Evolutionary conservation across 2,888 invertebrate genomes (phyloP), one percentile per base, ranked within the genome.

Genomic region (Acleris holmiana): DNA sequence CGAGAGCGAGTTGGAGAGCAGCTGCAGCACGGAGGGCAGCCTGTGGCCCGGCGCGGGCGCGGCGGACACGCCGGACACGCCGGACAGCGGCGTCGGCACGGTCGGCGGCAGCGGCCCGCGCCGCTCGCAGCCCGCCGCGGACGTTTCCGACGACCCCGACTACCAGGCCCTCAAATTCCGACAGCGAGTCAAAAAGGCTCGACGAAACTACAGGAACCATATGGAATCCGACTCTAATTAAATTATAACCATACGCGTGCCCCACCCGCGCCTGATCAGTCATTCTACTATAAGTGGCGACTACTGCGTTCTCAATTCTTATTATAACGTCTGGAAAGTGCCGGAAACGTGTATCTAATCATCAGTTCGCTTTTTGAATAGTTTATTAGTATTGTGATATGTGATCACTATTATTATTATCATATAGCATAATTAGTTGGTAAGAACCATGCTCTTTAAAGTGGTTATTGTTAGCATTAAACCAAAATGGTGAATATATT

Each of bases 201-300:
- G 94, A 6, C 88, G 95, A 66, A 94, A 95, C 79, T 94, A 94
- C 79, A 91, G 94, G 73, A 94, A 91, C 79, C 94, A 94, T 73
- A 93, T 95, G 82, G 94, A 95, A 69, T 95, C 95, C 0, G 95
- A 95, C 78, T 95, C 95, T 53, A 95, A 95, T 81, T 91, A 84
- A 90, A 81, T 76, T 80, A 76, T 78, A 49, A 23, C 60, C 79
- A 78, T 73, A 15, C n/a, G 17, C 76, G 74, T 77, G 73, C 75
- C 77, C 68, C 66, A 68, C 29, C 29, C 25, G 8, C 29, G 29
- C 13, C 35, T 35, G 13, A 35, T 13, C 35, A 35, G 35, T 71
- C 64, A 25, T 66, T 55, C 47, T 53, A 23, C 60, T 67, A 10
- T 68, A 71, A 77, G 68, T 68, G 70, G 68, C 67, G 67, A 72